Base-by-base conservation (phyloP, 1,140 invertebrate genomes). In the Drosophila fuyamai region DNA sequence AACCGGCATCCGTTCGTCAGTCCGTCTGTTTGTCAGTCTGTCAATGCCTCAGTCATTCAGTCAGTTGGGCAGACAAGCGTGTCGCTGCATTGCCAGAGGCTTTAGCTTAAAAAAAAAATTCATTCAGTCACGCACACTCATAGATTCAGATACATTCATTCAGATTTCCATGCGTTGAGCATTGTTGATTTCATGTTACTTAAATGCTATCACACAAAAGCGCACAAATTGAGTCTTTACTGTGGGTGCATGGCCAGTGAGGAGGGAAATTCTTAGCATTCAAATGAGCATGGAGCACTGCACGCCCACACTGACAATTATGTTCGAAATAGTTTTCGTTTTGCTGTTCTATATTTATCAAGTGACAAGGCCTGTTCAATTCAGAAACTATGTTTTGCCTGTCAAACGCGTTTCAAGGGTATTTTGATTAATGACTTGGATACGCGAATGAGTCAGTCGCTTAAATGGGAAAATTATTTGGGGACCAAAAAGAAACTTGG, bases 351-450 rank as follows among this genome's bases (percentile, higher is more conserved):
- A 89, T 83, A 73, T 89, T 66, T 85, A 81, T 63, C 66, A 61
- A 76, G 76, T 67, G 78, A 78, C 73, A 72, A 73, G 62, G 72
- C 77, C 59, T 58, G 62, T 55, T 75, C 59, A 65, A 70, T 70
- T 67, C 53, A 35, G 38, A 75, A 57, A 75, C 44, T 61, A 76
- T 77, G 60, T 75, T 75, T 71, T 53, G 66, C 27, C 81, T 85
- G 82, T 76, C 83, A 88, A 18, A 72, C 46, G 23, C 84, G 58
- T 72, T 79, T 88, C 82, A 86, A 86, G 83, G 82, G 71, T 83
- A 82, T 56, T 83, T 86, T 86, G 82, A 86, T 86, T 88, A 81
- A 86, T 86, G 79, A 65, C 65, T 53, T 58, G 50, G 43, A 9
- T 36, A 44, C 66, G 48, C 54, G 62, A 68, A 57, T 81, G 83